These are phyloP conservation scores for Perdita meconis DNA, from an alignment of 2,888 invertebrate species.

Conservation along the genomic window DNA sequence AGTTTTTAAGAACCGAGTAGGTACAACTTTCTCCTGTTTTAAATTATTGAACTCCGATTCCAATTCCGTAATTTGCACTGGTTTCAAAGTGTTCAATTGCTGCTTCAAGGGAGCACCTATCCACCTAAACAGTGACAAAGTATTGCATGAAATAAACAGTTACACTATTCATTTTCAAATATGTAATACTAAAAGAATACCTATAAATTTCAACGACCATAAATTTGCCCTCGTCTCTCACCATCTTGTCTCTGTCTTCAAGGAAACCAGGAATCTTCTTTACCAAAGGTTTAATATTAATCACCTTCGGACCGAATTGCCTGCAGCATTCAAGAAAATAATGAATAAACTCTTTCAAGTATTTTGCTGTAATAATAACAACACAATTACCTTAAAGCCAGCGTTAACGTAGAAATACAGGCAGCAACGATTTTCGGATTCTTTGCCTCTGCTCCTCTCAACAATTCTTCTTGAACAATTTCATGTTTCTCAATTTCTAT, in stretches of 20 bases:
- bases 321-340: constrained; percentile 80
- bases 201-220: constrained; percentile 96
- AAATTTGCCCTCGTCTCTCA: constrained; percentile 96
- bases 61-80: constrained; percentile 95
- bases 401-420: constrained; percentile 90
- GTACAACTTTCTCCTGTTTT: constrained; percentile 88
- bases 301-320: constrained; percentile 96
- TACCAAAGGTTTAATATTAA: constrained; percentile 94
- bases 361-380: neutral
- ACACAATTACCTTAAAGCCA: constrained; percentile 87
- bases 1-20: constrained; percentile 91
- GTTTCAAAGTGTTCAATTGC: constrained; percentile 93
- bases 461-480: constrained; percentile 93
- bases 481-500: constrained; percentile 98
- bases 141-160: constrained; percentile 7
- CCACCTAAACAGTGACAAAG: constrained; percentile 87
- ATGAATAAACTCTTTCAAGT: neutral
- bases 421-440: constrained; percentile 97
- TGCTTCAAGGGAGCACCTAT: constrained; percentile 92
- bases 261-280: constrained; percentile 94
- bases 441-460: constrained; percentile 97
- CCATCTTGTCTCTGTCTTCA: constrained; percentile 95
- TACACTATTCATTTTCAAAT: neutral
- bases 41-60: constrained; percentile 94
- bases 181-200: constrained; percentile 78